Percentiles rank a stretch among this genome's conserved stretches.
These are phyloP conservation scores for Actias luna DNA, from an alignment of 2,888 invertebrate species.

Conservation along the genomic window DNA sequence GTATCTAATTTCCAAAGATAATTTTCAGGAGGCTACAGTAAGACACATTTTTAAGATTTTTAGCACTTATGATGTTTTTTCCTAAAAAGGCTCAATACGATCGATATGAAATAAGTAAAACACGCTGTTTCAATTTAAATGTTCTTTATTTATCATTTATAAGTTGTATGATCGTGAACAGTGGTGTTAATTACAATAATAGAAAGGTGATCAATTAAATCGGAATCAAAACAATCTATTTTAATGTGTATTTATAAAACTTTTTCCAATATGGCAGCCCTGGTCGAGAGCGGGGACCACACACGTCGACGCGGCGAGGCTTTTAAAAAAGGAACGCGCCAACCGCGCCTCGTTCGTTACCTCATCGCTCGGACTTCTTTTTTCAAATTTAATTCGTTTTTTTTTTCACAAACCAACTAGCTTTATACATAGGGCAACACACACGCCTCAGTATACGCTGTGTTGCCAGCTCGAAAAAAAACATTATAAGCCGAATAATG, in stretches of 20 bases:
- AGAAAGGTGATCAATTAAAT: too few relatives aligned
- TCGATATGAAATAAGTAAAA: too few relatives aligned
- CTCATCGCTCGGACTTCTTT: constrained; percentile 73
- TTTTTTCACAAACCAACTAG: constrained; percentile 69
- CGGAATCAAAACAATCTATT: background rate
- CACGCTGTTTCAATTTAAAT: too few relatives aligned
- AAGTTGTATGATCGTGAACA: too few relatives aligned
- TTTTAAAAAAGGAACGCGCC: constrained; percentile 78
- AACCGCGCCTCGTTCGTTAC: constrained; percentile 80
- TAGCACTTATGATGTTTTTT: too few relatives aligned
- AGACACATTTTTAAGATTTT: too few relatives aligned
- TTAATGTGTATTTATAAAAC: background rate
- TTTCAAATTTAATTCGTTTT: constrained; percentile 42
- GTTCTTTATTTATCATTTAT: too few relatives aligned
- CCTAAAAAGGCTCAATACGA: too few relatives aligned
- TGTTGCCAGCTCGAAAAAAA: constrained; percentile 28
- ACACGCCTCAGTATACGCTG: constrained; percentile 12
- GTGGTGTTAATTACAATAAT: too few relatives aligned
- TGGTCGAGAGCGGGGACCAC: constrained; percentile 54
- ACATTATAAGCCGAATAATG: constrained; percentile 53
- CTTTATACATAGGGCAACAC: constrained; percentile 69
- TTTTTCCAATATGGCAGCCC: constrained; percentile 15
- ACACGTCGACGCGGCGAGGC: constrained; percentile 69
- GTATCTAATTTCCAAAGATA: too few relatives aligned
- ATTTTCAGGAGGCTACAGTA: too few relatives aligned